Evolutionary conservation across 2,888 invertebrate species (phyloP).

Genomic region (Pyrrhosoma nymphula): DNA sequence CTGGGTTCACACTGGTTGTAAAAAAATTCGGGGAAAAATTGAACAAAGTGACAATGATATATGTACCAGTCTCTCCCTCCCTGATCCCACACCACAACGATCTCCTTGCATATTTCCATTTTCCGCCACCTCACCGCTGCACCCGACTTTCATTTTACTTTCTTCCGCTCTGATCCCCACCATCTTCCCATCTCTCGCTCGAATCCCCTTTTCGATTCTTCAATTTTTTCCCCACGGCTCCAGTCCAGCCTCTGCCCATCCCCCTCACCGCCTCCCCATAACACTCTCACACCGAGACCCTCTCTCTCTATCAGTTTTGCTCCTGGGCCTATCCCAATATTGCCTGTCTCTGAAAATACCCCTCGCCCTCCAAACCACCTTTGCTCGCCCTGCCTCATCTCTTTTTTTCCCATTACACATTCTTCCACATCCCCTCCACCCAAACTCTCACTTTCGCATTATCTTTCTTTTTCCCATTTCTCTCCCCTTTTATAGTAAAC

Average conservation of each 20-base stretch:
- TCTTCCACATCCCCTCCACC: not conserved
- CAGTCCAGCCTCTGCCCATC: not conserved
- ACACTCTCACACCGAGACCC: not conserved
- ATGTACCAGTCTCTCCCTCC: not conserved
- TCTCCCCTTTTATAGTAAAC: not conserved
- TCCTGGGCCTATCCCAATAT: constrained; percentile 64
- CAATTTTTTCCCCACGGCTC: not conserved
- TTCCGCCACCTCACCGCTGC: not conserved
- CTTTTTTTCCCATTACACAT: not conserved
- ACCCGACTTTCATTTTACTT: not conserved
- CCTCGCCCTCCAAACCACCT: not conserved
- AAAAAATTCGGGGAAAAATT: too few species aligned
- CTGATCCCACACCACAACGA: not conserved
- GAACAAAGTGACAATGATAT: too few species aligned
- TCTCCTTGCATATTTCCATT: not conserved
- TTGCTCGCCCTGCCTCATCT: not conserved
- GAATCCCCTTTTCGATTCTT: constrained; percentile 25
- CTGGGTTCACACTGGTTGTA: too few species aligned
- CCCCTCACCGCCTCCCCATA: not conserved
- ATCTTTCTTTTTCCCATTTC: not conserved
- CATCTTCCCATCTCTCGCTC: not conserved
- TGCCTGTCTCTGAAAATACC: constrained; percentile 52
- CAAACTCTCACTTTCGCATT: not conserved
- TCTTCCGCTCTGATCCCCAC: not conserved
- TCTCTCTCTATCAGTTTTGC: constrained; percentile 33